phyloP scores from a whole-genome alignment of 2,113 vertebrate species.

The Willisornis vidua region DNA sequence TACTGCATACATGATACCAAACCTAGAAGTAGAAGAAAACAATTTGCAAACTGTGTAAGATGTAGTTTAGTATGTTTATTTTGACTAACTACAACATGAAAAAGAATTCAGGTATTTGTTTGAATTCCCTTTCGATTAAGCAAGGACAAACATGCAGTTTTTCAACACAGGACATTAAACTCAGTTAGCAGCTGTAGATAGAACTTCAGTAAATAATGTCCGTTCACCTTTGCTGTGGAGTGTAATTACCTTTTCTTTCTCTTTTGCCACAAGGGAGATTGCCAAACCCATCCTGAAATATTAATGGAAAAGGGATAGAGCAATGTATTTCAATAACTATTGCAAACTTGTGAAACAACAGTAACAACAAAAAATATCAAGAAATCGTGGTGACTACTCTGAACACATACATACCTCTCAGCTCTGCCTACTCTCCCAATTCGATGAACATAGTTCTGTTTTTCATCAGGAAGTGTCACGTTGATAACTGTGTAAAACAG shows the following conservation, averaged over 20 bases:
- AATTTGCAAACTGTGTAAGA: not conserved
- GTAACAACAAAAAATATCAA: too few species aligned
- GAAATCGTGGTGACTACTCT: not conserved
- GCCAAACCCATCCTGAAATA: conserved; percentile 93
- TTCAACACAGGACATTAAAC: not conserved
- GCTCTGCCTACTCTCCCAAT: conserved; percentile 97
- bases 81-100: not conserved
- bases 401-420: conserved; percentile 81
- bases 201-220: not conserved
- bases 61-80: not conserved
- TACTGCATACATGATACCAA: conserved; percentile 95
- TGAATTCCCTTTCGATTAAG: not conserved
- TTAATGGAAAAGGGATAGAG: not conserved
- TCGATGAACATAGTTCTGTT: conserved; percentile 97
- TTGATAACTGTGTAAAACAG: conserved; percentile 88
- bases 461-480: conserved; percentile 96
- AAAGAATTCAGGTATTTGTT: not conserved
- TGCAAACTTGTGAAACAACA: not conserved
- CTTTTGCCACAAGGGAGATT: conserved; percentile 94
- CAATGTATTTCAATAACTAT: not conserved
- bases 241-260: conserved; percentile 93
- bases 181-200: not conserved
- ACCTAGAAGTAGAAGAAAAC: conserved; percentile 77
- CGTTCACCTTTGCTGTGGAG: not conserved
- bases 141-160: not conserved